phyloP scores from a whole-genome alignment of 2,797 vertebrate species.

The Thripadectes ignobilis region DNA sequence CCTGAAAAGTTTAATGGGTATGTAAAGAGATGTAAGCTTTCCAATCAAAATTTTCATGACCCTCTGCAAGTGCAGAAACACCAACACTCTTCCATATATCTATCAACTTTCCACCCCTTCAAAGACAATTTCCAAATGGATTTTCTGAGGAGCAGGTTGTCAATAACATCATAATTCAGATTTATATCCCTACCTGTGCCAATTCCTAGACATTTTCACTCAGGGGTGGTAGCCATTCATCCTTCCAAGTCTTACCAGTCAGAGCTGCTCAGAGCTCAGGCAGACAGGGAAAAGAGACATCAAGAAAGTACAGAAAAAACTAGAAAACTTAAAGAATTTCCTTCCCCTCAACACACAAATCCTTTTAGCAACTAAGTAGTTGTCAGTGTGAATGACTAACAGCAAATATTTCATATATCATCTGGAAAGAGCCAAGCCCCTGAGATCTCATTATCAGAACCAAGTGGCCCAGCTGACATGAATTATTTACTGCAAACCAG shows the following conservation, averaged over 20 bases:
- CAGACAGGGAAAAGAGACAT: not conserved
- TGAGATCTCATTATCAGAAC: conserved; percentile 77
- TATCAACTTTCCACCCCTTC: not conserved
- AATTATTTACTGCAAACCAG: conserved; percentile 71
- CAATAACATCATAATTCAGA: not conserved
- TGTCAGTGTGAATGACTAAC: conserved; percentile 58
- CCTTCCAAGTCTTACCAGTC: not conserved
- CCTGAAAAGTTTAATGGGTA: not conserved
- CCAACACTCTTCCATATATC: not conserved
- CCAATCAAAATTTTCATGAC: not conserved
- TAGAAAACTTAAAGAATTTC: not conserved
- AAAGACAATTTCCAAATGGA: not conserved
- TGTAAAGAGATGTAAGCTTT: not conserved
- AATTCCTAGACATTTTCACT: not conserved
- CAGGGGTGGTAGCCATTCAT: not conserved
- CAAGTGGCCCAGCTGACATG: conserved; percentile 57
- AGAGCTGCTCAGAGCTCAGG: not conserved
- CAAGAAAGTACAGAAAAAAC: not conserved
- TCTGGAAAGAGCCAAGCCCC: conserved; percentile 56
- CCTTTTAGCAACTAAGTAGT: conserved; percentile 2
- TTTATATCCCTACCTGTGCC: not conserved
- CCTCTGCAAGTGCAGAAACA: not conserved
- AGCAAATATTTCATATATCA: conserved; percentile 41
- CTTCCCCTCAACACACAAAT: not conserved
- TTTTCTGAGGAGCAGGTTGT: not conserved